Base-by-base conservation (phyloP, 2,797 vertebrate genomes). In the Discoglossus pictus region DNA sequence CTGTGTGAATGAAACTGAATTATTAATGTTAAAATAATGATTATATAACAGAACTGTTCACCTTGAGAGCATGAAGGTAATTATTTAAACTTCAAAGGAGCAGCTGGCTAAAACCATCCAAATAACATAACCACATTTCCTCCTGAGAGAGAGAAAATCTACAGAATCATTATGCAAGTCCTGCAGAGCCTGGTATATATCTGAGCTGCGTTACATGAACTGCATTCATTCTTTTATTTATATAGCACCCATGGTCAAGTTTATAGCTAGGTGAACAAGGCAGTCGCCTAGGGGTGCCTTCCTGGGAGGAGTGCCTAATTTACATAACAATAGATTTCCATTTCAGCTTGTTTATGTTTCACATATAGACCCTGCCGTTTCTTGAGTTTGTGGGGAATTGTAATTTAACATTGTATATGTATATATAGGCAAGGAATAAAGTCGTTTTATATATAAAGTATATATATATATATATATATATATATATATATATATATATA, bases 21-120 rank as follows among this genome's bases (percentile, higher is more conserved):
- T 61, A 69, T 69, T 69, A 61, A 69, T 62, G 50, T 7, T 48
- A 47, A 61, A 61, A 46, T 61, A 68, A 68, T 61, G 56, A 68
- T 68, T 62, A 62, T 62, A 47, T 69, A 69, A 69, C 48, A 48
- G 15, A 10, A 54, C 15, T 18, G 31, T 55, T 62, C 67, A 69
- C 67, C 67, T 69, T 69, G 16, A 55, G 40, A 69, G 50, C 31
- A 39, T 35, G 40, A 55, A 54, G 50, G 50, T 48, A 55, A 61
- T 61, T 54, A 46, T 53, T 18, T 4, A 47, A 54, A 53, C 47
- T 27, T 44, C 47, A 34, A 52, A 39, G 36, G 55, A 68, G 56
- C 56, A 54, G 42, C 47, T 21, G 40, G 48, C 8, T 12, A 54
- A 47, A 61, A 61, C 21, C 39, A 25, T 40, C 27, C 56, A 43